Base-by-base conservation (phyloP, 2,888 invertebrate genomes). In the Orthosia gracilis region DNA sequence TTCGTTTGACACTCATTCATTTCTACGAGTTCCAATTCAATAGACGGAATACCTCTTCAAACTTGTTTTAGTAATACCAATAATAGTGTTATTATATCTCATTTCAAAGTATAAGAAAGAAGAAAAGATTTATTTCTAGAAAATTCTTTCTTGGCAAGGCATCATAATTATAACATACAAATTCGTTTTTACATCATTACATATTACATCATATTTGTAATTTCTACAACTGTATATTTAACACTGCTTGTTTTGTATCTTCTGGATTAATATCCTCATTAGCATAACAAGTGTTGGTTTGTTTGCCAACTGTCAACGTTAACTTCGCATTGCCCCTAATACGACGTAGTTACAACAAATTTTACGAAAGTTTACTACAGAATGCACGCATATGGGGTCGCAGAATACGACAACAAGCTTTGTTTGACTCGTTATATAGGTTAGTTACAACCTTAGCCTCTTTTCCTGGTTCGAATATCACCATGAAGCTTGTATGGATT, bases 251-350 rank as follows among this genome's bases (percentile, higher is more conserved):
- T 40, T 40, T 40, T 40, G 40, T 40, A 40, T 40, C 2, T 0
- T 31, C 23, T 18, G 31, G 4, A 80, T 57, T 52, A 59, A n/a
- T 31, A 55, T 18, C 40, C 57, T 55, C 12, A 72, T 83, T 76
- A 74, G 61, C 76, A 71, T 78, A 59, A 54, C 15, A 23, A 62
- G 31, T 45, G 49, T 52, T 11, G 52, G 61, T 49, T 68, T 85
- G 72, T 84, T 80, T 75, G 78, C 70, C 49, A 72, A 79, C 75
- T 84, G 77, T 82, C 76, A 73, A 61, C 69, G 67, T 68, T 64
- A 78, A 86, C 84, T 82, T 75, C 45, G 58, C 72, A 57, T 84
- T 83, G 47, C 23, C 47, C 64, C 17, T 54, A 54, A 54, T 83
- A 61, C 15, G 45, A 21, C 15, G 21, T 61, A 21, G 61, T 45